Conservation (phyloP, 2,888 invertebrate species). For the Drosophila prolongata region DNA sequence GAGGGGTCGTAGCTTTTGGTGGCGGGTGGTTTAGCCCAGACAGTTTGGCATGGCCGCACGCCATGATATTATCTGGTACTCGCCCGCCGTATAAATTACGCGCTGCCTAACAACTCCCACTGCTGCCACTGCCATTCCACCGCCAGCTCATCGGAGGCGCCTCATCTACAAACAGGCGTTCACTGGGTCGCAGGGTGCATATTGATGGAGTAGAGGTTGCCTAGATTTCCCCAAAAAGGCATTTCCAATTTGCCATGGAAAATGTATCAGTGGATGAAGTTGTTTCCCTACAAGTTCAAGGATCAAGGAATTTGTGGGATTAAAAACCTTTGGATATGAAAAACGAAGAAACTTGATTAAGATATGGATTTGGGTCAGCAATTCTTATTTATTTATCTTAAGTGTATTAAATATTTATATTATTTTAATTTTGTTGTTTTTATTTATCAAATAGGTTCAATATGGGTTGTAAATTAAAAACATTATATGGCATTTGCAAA, state of each 20-base stretch:
- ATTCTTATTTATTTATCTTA: no score
- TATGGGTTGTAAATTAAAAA: no score
- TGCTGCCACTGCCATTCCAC: neutral
- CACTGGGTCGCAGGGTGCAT: conserved; percentile 21
- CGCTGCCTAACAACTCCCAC: conserved; percentile 48
- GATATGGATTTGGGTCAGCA: no score
- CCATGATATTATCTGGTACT: conserved; percentile 73
- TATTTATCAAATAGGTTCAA: no score
- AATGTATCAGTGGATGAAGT: conserved; percentile 10
- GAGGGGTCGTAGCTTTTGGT: neutral
- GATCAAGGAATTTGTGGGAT: neutral
- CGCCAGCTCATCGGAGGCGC: conserved; percentile 1
- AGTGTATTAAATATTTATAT: no score
- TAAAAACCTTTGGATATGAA: neutral
- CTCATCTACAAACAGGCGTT: conserved; percentile 17
- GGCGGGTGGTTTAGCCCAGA: conserved; percentile 51
- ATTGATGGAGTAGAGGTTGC: conserved; percentile 29
- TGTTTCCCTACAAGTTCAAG: conserved; percentile 12
- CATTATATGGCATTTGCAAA: no score
- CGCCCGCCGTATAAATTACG: conserved; percentile 62
- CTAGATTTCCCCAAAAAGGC: conserved; percentile 21
- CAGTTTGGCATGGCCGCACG: conserved; percentile 66
- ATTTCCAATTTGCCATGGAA: conserved; percentile 34
- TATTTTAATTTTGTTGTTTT: no score
- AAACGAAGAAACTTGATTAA: no score